Conservation (phyloP, 2,888 invertebrate species). For the Cosmia pyralina region DNA sequence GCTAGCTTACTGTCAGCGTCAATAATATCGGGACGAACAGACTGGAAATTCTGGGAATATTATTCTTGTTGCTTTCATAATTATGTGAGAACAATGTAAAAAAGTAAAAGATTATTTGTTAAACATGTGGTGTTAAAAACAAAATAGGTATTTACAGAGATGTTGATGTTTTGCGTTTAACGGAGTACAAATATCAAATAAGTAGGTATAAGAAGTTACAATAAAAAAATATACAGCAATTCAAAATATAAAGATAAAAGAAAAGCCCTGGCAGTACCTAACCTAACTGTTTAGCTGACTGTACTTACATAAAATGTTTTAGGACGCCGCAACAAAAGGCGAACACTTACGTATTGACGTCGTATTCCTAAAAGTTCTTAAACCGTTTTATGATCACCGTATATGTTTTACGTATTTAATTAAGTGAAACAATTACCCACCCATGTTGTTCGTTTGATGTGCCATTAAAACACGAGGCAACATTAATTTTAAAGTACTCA, state of each 20-base stretch:
- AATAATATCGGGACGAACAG: no score
- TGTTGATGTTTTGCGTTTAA: neutral
- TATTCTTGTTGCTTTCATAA: neutral
- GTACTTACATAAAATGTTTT: slow-evolving; percentile 47
- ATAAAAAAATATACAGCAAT: neutral
- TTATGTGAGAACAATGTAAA: no score
- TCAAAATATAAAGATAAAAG: neutral
- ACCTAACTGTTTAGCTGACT: neutral
- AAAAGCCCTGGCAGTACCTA: neutral
- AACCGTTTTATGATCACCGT: slow-evolving; percentile 37
- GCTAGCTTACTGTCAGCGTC: neutral
- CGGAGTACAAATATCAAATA: neutral
- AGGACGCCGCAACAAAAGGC: slow-evolving; percentile 41
- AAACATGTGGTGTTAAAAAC: neutral
- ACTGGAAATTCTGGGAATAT: neutral
- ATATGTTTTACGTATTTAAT: slow-evolving; percentile 49
- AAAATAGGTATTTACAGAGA: neutral
- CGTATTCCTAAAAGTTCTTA: slow-evolving; percentile 41
- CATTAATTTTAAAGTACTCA: slow-evolving; percentile 30
- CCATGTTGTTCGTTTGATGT: slow-evolving; percentile 38
- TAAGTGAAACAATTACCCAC: slow-evolving; percentile 44
- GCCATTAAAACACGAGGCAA: slow-evolving; percentile 25
- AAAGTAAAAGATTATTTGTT: neutral
- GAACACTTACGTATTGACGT: slow-evolving; percentile 28
- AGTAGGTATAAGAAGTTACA: neutral